Evolutionary conservation across 2,888 invertebrate species (phyloP).

Genomic region (Stenodema calcarata): DNA sequence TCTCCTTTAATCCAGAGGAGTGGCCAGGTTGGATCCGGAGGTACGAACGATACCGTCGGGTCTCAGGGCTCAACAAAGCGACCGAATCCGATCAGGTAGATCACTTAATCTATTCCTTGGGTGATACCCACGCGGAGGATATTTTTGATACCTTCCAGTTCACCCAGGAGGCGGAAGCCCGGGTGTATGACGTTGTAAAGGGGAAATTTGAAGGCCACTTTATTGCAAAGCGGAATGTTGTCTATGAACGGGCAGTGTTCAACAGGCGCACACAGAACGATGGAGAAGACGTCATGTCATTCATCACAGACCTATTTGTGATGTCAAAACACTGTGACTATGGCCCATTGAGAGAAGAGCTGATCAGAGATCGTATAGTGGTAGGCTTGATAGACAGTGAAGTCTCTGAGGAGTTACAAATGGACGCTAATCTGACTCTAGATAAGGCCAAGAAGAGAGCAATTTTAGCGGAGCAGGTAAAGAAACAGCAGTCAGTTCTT

Average conservation of each 20-base stretch:
- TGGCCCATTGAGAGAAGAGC: not conserved
- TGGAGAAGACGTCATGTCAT: not conserved
- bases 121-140: not conserved
- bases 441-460: not conserved
- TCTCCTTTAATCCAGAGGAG: constrained; percentile 5
- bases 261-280: not conserved
- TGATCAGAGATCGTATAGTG: too few relatives aligned
- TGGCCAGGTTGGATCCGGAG: constrained; percentile 22
- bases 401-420: too few relatives aligned
- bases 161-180: not conserved
- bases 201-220: not conserved
- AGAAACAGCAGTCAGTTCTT: constrained; percentile 1
- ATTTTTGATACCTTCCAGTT: constrained; percentile 6
- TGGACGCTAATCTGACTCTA: not conserved
- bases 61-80: not conserved
- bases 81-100: not conserved
- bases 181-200: not conserved
- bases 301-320: not conserved
- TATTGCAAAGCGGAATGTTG: not conserved
- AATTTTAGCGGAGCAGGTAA: not conserved
- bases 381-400: not conserved
- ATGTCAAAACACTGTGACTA: constrained; percentile 1
- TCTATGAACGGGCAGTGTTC: not conserved
- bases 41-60: constrained; percentile 17
- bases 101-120: constrained; percentile 5